A percentile compares a stretch with the other conserved stretches of the same genome.
These are phyloP conservation scores for Rhabdomys dilectus DNA, from an alignment of 2,113 vertebrate species.

Conservation along the genomic window DNA sequence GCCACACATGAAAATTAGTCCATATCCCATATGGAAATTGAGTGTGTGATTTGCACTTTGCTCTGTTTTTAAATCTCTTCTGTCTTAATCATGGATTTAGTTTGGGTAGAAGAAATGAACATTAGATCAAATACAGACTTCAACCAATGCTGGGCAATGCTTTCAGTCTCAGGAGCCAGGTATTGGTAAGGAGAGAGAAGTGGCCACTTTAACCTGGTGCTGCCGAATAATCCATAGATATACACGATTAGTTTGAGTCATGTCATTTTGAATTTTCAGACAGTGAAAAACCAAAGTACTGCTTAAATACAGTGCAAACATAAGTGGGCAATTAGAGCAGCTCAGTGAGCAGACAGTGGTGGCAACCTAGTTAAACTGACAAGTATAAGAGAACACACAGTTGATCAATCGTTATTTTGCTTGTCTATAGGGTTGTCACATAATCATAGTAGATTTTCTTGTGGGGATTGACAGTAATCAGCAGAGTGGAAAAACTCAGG, in stretches of 20 bases:
- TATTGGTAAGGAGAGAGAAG: neutral
- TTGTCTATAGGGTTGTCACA: constrained; percentile 3
- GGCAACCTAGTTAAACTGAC: neutral
- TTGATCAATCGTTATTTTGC: neutral
- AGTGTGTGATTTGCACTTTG: constrained; percentile 8
- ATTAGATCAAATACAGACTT: constrained; percentile 18
- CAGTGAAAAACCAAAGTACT: neutral
- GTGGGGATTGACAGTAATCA: neutral
- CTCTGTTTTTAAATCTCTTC: neutral
- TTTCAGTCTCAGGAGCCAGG: neutral
- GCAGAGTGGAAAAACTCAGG: neutral
- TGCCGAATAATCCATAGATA: constrained; percentile 30
- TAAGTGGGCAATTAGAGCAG: constrained; percentile 1
- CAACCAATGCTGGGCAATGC: neutral
- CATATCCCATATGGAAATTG: neutral
- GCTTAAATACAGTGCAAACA: constrained; percentile 9
- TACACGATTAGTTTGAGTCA: neutral
- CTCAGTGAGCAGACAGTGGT: constrained; percentile 1
- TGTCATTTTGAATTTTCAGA: constrained; percentile 18
- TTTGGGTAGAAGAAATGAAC: constrained; percentile 25
- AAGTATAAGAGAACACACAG: neutral
- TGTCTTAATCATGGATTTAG: neutral
- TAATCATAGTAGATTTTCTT: neutral
- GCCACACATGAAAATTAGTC: neutral
- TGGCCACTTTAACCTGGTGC: neutral